These are phyloP conservation scores for Isurus oxyrinchus DNA, from an alignment of 2,113 vertebrate species.

Conservation along the genomic window DNA sequence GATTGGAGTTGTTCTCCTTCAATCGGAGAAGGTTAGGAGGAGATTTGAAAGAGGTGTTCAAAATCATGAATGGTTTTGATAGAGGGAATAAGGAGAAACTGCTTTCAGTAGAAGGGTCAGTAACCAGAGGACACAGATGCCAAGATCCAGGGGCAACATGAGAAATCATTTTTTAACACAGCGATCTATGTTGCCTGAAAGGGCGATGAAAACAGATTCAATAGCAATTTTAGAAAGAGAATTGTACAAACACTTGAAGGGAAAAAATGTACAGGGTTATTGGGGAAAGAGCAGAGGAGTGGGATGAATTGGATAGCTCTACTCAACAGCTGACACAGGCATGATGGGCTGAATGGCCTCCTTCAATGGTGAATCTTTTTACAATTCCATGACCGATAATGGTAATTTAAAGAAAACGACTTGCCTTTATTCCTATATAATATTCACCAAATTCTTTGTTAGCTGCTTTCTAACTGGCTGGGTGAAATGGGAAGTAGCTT, in stretches of 20 bases:
- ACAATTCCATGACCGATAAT: no score
- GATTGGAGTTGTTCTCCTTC: background rate
- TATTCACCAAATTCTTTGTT: background rate
- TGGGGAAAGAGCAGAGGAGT: no score
- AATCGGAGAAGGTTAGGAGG: background rate
- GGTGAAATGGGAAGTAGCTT: slow-evolving; percentile 39
- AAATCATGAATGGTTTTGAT: background rate
- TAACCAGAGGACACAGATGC: no score
- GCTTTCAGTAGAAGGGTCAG: background rate
- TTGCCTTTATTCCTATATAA: background rate
- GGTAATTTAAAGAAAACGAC: background rate
- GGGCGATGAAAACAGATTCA: background rate
- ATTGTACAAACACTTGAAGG: background rate
- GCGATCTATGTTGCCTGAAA: no score
- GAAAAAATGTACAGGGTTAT: no score
- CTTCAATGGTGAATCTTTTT: no score
- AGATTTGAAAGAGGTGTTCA: background rate
- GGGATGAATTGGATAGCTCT: no score
- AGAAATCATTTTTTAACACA: no score
- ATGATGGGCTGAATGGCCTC: no score
- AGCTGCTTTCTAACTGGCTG: background rate
- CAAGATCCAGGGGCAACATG: no score
- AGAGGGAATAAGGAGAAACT: background rate
- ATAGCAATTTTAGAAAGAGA: background rate
- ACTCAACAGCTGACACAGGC: no score